Conservation (phyloP, 1,140 invertebrate species). For the Euura lappo region DNA sequence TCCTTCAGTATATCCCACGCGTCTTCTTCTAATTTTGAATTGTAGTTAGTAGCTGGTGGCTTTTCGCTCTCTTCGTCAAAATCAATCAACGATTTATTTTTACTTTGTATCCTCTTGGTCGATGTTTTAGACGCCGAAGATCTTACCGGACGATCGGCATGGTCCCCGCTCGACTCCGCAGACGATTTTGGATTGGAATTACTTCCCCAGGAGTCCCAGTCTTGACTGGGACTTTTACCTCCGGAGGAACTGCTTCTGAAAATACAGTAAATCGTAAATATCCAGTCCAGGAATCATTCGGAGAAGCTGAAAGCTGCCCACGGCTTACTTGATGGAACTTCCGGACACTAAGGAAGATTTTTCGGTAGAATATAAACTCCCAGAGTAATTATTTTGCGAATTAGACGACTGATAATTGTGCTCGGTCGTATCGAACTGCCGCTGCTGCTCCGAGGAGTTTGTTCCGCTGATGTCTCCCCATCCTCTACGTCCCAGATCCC, state of each 20-base stretch:
- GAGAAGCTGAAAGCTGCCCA: neutral
- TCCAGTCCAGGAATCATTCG: neutral
- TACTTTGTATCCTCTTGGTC: slow-evolving; percentile 46
- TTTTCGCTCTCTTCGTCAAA: slow-evolving; percentile 58
- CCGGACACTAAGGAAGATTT: slow-evolving; percentile 59
- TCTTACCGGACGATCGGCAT: slow-evolving; percentile 21
- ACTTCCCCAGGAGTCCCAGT: slow-evolving; percentile 45
- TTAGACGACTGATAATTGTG: slow-evolving; percentile 54
- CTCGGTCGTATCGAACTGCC: slow-evolving; percentile 48
- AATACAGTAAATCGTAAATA: slow-evolving; percentile 20
- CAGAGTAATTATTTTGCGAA: slow-evolving; percentile 56
- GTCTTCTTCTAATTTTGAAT: slow-evolving; percentile 61
- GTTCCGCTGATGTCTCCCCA: slow-evolving; percentile 71
- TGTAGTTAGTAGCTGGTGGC: slow-evolving; percentile 39
- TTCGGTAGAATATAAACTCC: slow-evolving; percentile 58
- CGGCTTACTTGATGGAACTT: slow-evolving; percentile 49
- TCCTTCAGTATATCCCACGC: slow-evolving; percentile 66
- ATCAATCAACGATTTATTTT: slow-evolving; percentile 58
- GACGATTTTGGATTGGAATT: slow-evolving; percentile 34
- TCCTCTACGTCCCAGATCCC: slow-evolving; percentile 72
- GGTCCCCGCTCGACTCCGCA: slow-evolving; percentile 25
- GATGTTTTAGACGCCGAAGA: slow-evolving; percentile 31
- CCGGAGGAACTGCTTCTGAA: slow-evolving; percentile 34
- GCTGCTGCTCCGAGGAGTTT: slow-evolving; percentile 58
- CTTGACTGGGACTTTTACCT: slow-evolving; percentile 32